These are phyloP conservation scores for Sesia bembeciformis DNA, from an alignment of 2,888 invertebrate genomes.

Conservation along the genomic window DNA sequence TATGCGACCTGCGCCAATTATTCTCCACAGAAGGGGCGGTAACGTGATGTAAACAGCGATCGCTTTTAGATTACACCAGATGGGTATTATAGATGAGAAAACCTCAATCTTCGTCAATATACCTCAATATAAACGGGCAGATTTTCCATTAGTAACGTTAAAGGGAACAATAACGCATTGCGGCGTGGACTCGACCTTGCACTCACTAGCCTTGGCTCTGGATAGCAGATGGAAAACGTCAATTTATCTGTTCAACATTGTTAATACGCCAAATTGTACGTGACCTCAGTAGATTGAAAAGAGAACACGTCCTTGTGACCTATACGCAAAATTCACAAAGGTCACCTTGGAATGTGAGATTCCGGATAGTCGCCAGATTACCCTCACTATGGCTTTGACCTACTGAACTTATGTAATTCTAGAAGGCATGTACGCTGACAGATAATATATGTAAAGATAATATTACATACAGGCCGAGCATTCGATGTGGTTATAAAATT, in stretches of 20 bases:
- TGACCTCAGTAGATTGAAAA: conserved; percentile 8
- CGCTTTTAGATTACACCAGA: conserved; percentile 21
- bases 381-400: conserved; percentile 26
- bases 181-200: conserved; percentile 13
- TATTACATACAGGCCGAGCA: too few species aligned
- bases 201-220: conserved; percentile 23
- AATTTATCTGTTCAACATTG: conserved; percentile 15
- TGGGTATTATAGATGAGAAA: conserved; percentile 10
- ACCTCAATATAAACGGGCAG: too few species aligned
- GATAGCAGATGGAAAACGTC: conserved; percentile 9
- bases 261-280: conserved; percentile 20
- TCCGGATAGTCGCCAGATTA: conserved; percentile 26
- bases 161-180: background rate
- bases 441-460: too few species aligned
- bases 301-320: conserved; percentile 5
- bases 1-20: conserved; percentile 37
- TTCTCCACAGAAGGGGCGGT: conserved; percentile 5
- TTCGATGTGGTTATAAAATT: too few species aligned
- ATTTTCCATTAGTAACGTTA: too few species aligned
- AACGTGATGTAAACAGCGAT: conserved; percentile 21
- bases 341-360: conserved; percentile 18
- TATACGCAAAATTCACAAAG: conserved; percentile 13
- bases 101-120: too few species aligned
- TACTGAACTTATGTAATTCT: conserved; percentile 3
- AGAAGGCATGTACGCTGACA: too few species aligned